Evolutionary conservation across 2,888 invertebrate species (phyloP).

Genomic region (Sarcophaga rosellei): DNA sequence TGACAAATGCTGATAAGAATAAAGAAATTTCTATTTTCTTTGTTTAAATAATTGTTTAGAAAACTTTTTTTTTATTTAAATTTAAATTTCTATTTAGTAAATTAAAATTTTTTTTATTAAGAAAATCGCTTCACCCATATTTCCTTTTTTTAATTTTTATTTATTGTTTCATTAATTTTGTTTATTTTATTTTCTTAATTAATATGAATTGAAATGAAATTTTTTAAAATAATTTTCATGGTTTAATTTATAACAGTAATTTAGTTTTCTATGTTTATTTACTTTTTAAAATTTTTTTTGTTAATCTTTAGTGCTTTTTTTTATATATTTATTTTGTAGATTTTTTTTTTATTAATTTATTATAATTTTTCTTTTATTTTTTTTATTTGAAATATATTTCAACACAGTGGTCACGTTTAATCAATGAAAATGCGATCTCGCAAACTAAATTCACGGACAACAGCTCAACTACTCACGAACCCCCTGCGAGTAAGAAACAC

Average conservation of each 20-base stretch:
- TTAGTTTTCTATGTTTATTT: neutral
- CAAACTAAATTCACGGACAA: slow-evolving; percentile 67
- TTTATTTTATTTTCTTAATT: too few relatives aligned
- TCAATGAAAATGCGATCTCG: slow-evolving; percentile 64
- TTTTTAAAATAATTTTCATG: too few relatives aligned
- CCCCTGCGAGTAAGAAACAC: slow-evolving; percentile 50
- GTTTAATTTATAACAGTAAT: too few relatives aligned
- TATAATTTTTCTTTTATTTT: neutral
- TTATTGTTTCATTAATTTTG: too few relatives aligned
- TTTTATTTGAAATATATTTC: neutral
- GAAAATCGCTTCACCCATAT: too few relatives aligned
- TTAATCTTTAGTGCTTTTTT: neutral
- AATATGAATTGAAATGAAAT: too few relatives aligned
- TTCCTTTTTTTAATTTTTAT: too few relatives aligned
- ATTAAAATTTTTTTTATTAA: too few relatives aligned
- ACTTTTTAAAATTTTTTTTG: neutral
- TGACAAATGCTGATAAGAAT: neutral
- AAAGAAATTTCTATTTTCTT: neutral
- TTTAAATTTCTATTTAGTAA: too few relatives aligned
- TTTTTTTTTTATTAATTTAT: neutral
- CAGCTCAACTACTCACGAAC: slow-evolving; percentile 61
- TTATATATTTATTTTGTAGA: neutral
- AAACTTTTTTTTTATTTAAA: too few relatives aligned
- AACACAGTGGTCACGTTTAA: slow-evolving; percentile 45
- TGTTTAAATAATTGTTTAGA: neutral